Percentiles rank a stretch among this genome's conserved stretches.
These are phyloP conservation scores for Yoshiicerus persimilis DNA, from an alignment of 1,140 invertebrate species.

Conservation along the genomic window DNA sequence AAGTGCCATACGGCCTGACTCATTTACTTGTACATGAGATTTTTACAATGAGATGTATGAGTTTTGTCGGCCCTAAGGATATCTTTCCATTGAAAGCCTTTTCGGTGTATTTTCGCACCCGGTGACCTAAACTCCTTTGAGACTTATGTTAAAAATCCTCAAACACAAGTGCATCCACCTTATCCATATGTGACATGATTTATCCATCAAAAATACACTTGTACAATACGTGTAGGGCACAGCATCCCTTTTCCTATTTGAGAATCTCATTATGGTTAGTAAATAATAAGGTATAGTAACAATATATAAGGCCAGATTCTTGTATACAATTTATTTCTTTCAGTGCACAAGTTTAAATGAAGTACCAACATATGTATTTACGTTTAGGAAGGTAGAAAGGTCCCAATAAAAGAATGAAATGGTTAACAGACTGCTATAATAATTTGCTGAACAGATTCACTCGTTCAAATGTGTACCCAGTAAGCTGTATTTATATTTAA, in stretches of 20 bases:
- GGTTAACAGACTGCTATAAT: too few relatives aligned
- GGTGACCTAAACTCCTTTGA: conserved; percentile 26
- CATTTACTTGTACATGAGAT: conserved; percentile 18
- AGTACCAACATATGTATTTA: background rate
- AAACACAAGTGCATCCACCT: background rate
- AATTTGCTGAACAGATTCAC: too few relatives aligned
- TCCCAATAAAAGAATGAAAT: background rate
- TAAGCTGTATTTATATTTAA: background rate
- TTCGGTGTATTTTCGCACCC: background rate
- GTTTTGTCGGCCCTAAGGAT: background rate
- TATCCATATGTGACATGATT: conserved; percentile 17
- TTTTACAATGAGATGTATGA: conserved; percentile 14
- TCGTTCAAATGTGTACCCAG: background rate
- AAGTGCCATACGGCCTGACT: conserved; percentile 33
- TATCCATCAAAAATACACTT: conserved; percentile 23
- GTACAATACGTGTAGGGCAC: too few relatives aligned
- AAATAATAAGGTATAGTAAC: too few relatives aligned
- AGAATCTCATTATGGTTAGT: too few relatives aligned
- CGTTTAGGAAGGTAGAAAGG: background rate
- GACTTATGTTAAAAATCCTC: background rate
- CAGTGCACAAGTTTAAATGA: background rate
- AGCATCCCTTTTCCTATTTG: too few relatives aligned
- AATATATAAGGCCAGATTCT: background rate
- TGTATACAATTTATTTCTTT: background rate
- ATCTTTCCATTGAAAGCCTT: background rate